These are phyloP conservation scores for Sclerurus mexicanus DNA, from an alignment of 2,113 vertebrate genomes.

Conservation along the genomic window DNA sequence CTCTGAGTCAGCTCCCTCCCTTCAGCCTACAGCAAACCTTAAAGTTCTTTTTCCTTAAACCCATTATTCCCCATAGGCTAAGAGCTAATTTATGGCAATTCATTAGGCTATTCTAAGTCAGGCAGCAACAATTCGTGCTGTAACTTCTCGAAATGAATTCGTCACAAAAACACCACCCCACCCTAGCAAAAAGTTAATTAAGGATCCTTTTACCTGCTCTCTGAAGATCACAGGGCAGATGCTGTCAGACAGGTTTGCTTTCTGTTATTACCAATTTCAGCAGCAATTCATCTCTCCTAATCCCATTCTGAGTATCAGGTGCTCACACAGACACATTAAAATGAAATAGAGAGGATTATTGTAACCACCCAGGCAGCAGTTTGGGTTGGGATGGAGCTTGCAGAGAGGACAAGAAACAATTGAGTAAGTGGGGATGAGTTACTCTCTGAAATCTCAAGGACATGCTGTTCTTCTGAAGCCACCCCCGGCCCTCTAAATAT, in stretches of 20 bases:
- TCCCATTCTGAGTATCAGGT: background rate
- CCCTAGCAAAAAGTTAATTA: slow-evolving; percentile 48
- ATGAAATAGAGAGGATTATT: background rate
- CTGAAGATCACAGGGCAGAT: slow-evolving; percentile 34
- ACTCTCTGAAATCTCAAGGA: background rate
- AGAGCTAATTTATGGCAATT: slow-evolving; percentile 7
- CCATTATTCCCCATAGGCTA: background rate
- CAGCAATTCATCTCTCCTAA: slow-evolving; percentile 17
- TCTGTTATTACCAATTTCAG: slow-evolving; percentile 42
- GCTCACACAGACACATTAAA: background rate
- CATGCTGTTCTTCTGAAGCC: background rate
- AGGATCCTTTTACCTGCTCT: background rate
- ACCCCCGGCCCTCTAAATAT: background rate
- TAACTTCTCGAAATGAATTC: background rate
- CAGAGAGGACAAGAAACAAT: background rate
- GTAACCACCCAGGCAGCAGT: background rate
- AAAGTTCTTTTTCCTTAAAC: background rate
- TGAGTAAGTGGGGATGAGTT: background rate
- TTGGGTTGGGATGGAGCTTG: background rate
- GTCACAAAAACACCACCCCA: background rate
- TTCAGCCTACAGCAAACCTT: background rate
- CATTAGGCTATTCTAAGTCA: background rate
- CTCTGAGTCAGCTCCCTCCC: background rate
- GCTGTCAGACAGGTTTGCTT: slow-evolving; percentile 39
- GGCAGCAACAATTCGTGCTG: background rate